Evolutionary conservation across 2,888 invertebrate genomes (phyloP), one percentile per base, ranked within the genome.

Genomic region (Hofmannophila pseudospretella): DNA sequence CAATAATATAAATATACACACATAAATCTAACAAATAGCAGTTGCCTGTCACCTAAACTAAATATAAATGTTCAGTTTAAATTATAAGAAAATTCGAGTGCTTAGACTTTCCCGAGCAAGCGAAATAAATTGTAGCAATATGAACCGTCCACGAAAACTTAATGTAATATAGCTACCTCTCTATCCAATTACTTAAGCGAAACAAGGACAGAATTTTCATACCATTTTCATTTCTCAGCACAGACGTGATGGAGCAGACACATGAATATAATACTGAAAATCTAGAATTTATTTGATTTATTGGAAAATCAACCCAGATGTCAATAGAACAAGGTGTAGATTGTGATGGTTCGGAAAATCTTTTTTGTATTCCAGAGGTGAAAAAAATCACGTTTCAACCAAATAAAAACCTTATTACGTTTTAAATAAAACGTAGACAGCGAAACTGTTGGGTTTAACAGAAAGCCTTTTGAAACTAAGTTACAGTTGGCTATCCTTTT

Each of bases 231-330:
- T 81, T 74, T 73, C 68, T 67, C 72, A 59, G 68, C 67, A 78
- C 71, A 75, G 73, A 80, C 79, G 77, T 79, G 78, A 79, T 79
- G 70, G 70, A 77, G 78, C 77, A 82, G 81, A 82, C 73, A 82
- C 75, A 82, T 81, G 82, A 84, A 81, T 80, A 81, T 80, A 76
- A 79, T 78, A 75, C 73, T 76, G 70, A 77, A 70, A 82, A 77
- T 77, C 74, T 77, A 72, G 70, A 70, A 72, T 70, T 61, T 53
- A 56, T 54, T 49, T 32, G 32, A 33, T 34, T 41, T 59, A 57
- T 36, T 47, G 54, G 45, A 81, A 80, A 75, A 60, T 41, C 63
- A 45, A 74, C 81, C 66, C 62, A 74, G 70, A 61, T 48, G 47
- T 54, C 42, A 50, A 45, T 45, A 45, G 39, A 51, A 67, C 64